Base-by-base conservation (phyloP, 2,888 invertebrate genomes). In the Orthosia gracilis region DNA sequence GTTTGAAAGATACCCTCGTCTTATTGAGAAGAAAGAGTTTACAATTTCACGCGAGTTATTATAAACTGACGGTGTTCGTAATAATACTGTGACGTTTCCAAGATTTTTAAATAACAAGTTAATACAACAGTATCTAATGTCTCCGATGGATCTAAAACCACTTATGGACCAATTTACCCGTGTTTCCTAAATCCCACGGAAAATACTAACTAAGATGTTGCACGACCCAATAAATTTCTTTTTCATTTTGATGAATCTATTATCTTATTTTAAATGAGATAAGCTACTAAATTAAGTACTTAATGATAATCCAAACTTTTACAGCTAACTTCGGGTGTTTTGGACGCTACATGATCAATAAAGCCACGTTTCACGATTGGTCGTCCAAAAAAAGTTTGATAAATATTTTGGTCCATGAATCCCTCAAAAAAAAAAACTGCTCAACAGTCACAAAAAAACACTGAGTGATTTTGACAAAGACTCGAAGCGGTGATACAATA, bases 401-500 rank as follows among this genome's bases (percentile, higher is more conserved):
- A 7, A 11, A 54, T 0, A n/a, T 40, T 11, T 45, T 63, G 61
- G 61, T 62, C 68, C 49, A 66, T 65, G 2, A 7, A 40, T n/a
- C 15, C 59, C n/a, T n/a, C 45, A 13, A 15, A 23, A 50, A 66
- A n/a, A 55, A 67, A 57, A 50, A 21, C n/a, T 4, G 0, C 54
- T 4, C 13, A 26, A 79, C 74, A 67, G 50, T 31, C 63, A 81
- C 67, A 50, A 40, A 40, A 54, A 78, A 69, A 81, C 81, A 83
- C 26, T n/a, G 18, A 68, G 83, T 83, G 81, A 45, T 23, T 67
- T 73, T 57, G 52, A 83, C 81, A 69, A 21, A 49, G 31, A 69
- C 31, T 79, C 49, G 50, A 83, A 82, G 83, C 81, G 4, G 83
- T 81, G 80, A 71, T 45, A 66, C 55, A 62, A 58, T 1, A 50